Percentiles rank a stretch among this genome's conserved stretches.
These are phyloP conservation scores for Microtus pennsylvanicus DNA, from an alignment of 2,113 vertebrate species.

Conservation along the genomic window DNA sequence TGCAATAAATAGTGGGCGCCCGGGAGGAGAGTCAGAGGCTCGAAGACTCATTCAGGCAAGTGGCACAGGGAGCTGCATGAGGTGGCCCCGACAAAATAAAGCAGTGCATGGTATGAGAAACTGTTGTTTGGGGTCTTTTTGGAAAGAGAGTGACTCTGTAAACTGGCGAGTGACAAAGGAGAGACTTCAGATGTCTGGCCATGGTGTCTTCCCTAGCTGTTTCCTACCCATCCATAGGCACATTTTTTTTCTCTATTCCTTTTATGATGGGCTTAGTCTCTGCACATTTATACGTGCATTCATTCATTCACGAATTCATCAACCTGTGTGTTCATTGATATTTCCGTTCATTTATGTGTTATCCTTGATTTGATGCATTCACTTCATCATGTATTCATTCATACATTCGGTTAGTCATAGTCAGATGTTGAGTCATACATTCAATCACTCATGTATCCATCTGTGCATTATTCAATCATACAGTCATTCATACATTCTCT, in stretches of 20 bases:
- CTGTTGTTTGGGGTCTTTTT: not conserved
- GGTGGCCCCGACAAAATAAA: not conserved
- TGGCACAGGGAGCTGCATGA: not conserved
- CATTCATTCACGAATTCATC: not conserved
- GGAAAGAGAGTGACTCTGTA: not conserved
- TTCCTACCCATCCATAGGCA: not conserved
- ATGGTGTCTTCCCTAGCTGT: not conserved
- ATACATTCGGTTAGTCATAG: not conserved
- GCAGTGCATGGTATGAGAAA: not conserved
- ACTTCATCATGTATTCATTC: not conserved
- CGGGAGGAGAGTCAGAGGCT: not conserved
- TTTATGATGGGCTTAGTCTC: not conserved
- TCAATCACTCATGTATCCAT: not conserved
- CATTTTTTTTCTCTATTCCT: not conserved
- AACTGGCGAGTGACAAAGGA: not conserved
- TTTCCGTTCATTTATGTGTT: too few species aligned
- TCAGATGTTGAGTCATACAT: not conserved
- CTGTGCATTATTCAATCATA: not conserved
- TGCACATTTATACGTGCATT: not conserved
- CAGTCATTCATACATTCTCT: not conserved
- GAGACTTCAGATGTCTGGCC: not conserved
- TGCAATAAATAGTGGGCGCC: not conserved
- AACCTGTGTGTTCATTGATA: too few species aligned
- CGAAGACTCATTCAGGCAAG: not conserved
- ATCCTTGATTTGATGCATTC: not conserved